A percentile compares a stretch with the other conserved stretches of the same genome.
phyloP scores from a whole-genome alignment of 1,140 invertebrate genomes.

The Achroia grisella region DNA sequence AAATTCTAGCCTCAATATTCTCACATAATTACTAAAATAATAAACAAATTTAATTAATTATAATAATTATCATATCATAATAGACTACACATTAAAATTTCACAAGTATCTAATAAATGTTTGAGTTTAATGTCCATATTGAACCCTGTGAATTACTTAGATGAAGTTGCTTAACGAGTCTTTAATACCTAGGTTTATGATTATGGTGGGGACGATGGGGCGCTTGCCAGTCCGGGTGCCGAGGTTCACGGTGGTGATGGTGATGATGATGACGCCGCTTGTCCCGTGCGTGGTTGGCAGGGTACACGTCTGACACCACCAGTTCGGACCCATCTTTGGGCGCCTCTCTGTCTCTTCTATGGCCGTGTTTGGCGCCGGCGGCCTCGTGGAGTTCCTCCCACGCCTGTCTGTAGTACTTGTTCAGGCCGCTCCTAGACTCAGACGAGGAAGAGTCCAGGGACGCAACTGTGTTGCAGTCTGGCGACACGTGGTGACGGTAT shows the following conservation, averaged over 20 bases:
- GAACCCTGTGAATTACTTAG: neutral
- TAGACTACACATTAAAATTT: too few relatives aligned
- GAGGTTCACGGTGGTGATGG: conserved; percentile 81
- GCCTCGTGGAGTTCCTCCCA: conserved; percentile 94
- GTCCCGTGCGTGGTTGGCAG: conserved; percentile 73
- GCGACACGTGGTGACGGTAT: conserved; percentile 88
- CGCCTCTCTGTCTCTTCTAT: conserved; percentile 66
- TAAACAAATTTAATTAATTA: too few relatives aligned
- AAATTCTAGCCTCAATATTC: too few relatives aligned
- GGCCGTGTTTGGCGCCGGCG: conserved; percentile 75
- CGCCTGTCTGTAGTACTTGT: conserved; percentile 89
- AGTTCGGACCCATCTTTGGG: conserved; percentile 87
- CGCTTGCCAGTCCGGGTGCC: conserved; percentile 51
- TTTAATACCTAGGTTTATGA: conserved; percentile 62
- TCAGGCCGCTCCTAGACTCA: conserved; percentile 86
- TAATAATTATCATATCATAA: too few relatives aligned
- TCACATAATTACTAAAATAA: too few relatives aligned
- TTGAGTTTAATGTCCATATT: neutral
- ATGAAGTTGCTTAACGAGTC: neutral
- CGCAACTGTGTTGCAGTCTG: conserved; percentile 91
- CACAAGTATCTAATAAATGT: too few relatives aligned
- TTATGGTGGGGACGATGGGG: conserved; percentile 59
- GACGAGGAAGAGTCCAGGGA: conserved; percentile 90
- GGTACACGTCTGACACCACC: conserved; percentile 83
- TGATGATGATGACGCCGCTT: conserved; percentile 89